Evolutionary conservation across 2,888 invertebrate genomes (phyloP), one percentile per base, ranked within the genome.

Genomic region (Nymphalis urticae): DNA sequence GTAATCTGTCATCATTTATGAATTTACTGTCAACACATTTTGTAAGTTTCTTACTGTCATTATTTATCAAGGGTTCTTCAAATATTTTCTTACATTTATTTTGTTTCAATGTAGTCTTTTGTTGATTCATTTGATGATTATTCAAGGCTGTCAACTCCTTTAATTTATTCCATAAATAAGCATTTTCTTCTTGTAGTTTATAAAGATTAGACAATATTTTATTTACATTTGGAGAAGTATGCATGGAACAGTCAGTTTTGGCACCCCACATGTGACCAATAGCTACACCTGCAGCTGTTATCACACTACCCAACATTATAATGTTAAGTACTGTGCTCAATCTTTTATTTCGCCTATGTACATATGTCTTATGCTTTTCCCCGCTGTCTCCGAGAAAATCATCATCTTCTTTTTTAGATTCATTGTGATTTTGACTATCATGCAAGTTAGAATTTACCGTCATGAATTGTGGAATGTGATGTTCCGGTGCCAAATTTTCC

Each of bases 261-360:
- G 86, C 90, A 59, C 92, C 93, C 93, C 93, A 93, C 85, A 92
- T 90, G 74, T 93, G 92, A 1, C 93, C 93, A 56, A 93, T 86
- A 50, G 93, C 93, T 27, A 93, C 87, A 21, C 93, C 92, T 42
- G 89, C 90, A 21, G 93, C 92, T 36, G 91, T 92, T 67, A 93
- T 90, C 21, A 93, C 87, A 81, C 92, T 92, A 36, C 92, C 93
- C 54, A 93, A 77, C 76, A 93, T 87, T 61, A 93, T 88, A 51
- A 92, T 86, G 66, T 93, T 92, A 10, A 93, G 85, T 47, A 93
- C 85, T 64, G 88, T 89, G 68, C 92, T 92, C 21, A 93, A 81
- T 75, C 88, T 86, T 71, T 92, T 92, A 75, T 93, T 93, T 74
- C 91, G 82, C 78, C 85, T 84, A 73, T 93, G 93, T 2, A 93